phyloP scores from a whole-genome alignment of 2,797 vertebrate genomes.

The Hoplostethus mediterraneus region DNA sequence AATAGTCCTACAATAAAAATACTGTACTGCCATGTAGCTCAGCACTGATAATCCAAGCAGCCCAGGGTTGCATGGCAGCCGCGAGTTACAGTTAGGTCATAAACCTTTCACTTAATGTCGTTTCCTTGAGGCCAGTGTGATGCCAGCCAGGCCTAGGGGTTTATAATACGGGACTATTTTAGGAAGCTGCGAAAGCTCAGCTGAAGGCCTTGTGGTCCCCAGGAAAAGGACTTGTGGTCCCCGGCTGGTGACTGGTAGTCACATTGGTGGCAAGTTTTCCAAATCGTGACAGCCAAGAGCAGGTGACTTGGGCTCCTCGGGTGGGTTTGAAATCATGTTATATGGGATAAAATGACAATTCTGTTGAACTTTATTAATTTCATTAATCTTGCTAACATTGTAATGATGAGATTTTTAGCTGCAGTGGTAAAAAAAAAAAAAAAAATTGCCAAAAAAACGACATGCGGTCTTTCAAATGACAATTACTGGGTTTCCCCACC shows the following conservation, averaged over 20 bases:
- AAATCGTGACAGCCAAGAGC: constrained; percentile 59
- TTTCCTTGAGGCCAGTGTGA: constrained; percentile 70
- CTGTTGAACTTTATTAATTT: neutral
- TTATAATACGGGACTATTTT: constrained; percentile 77
- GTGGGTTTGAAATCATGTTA: constrained; percentile 19
- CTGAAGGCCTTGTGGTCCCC: constrained; percentile 66
- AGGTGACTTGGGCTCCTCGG: constrained; percentile 69
- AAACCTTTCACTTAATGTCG: constrained; percentile 56
- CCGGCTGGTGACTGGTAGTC: constrained; percentile 42
- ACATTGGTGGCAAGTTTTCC: constrained; percentile 39
- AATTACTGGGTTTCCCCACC: constrained; percentile 58
- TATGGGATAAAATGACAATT: neutral
- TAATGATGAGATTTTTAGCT: constrained; percentile 8
- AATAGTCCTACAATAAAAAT: neutral
- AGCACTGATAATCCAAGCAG: constrained; percentile 13
- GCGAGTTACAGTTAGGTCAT: constrained; percentile 39
- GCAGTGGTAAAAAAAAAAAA: neutral
- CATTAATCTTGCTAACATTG: constrained; percentile 3
- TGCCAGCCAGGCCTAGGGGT: constrained; percentile 66
- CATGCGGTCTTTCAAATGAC: constrained; percentile 18
- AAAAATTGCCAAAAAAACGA: neutral
- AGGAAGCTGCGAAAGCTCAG: constrained; percentile 74
- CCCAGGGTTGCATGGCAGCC: constrained; percentile 36
- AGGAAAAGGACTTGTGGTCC: constrained; percentile 64
- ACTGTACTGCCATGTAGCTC: neutral